Percentiles rank a stretch among this genome's conserved stretches.
phyloP scores from a whole-genome alignment of 2,113 vertebrate species.

The Semnopithecus entellus region DNA sequence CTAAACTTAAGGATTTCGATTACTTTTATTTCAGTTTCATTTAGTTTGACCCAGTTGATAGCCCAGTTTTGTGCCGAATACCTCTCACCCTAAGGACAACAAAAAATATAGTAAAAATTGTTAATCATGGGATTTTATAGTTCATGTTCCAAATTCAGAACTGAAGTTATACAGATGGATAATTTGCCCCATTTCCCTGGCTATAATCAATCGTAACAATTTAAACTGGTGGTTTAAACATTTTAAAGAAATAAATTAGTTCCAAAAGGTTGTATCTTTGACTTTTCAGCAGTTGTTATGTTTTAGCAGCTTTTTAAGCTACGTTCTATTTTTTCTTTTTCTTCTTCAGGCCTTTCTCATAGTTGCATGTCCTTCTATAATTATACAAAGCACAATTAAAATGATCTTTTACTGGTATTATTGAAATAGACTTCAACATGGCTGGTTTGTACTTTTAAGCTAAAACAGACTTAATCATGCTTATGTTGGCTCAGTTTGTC shows the following conservation, averaged over 20 bases:
- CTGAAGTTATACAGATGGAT: slow-evolving; percentile 62
- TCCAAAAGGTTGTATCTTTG: neutral
- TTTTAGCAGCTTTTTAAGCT: slow-evolving; percentile 31
- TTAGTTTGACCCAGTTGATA: slow-evolving; percentile 62
- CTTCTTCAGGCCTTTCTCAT: neutral
- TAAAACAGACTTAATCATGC: neutral
- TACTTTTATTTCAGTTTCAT: slow-evolving; percentile 72
- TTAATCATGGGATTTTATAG: slow-evolving; percentile 62
- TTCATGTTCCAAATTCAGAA: slow-evolving; percentile 55
- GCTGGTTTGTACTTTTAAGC: neutral
- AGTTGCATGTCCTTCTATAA: neutral
- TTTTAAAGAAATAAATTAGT: slow-evolving; percentile 27
- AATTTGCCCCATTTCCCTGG: slow-evolving; percentile 15
- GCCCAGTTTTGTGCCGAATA: slow-evolving; percentile 66
- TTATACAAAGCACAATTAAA: neutral
- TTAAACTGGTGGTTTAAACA: slow-evolving; percentile 51
- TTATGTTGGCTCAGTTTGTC: neutral
- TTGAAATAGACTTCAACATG: slow-evolving; percentile 12
- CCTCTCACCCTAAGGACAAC: slow-evolving; percentile 63
- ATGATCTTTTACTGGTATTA: neutral
- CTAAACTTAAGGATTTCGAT: slow-evolving; percentile 72
- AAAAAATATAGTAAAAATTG: slow-evolving; percentile 64
- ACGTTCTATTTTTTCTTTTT: neutral
- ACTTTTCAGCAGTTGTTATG: slow-evolving; percentile 40
- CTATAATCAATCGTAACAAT: slow-evolving; percentile 45